Evolutionary conservation across 1,140 invertebrate species (phyloP).

Genomic region (Caerostris extrusa): DNA sequence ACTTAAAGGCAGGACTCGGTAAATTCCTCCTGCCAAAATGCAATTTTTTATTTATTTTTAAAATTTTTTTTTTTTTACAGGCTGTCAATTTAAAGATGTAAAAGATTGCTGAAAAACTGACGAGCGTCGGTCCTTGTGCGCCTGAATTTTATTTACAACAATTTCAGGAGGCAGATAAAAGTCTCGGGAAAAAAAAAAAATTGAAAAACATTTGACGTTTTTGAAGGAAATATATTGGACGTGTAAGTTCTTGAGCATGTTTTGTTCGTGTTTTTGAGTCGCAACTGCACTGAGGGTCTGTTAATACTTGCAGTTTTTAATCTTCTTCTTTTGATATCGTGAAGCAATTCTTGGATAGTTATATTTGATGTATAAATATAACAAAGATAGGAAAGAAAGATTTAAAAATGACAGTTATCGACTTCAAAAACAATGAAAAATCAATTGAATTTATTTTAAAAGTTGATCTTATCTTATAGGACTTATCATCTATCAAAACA

Average conservation of each 20-base stretch:
- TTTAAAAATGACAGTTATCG: too few species aligned
- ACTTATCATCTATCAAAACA: too few species aligned
- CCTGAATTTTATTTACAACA: not conserved
- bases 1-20: not conserved
- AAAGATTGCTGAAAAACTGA: conserved; percentile 12
- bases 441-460: too few species aligned
- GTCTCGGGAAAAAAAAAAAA: not conserved
- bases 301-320: too few species aligned
- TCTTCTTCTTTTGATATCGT: too few species aligned
- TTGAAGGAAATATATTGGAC: not conserved
- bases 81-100: not conserved
- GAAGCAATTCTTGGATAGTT: too few species aligned
- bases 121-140: not conserved
- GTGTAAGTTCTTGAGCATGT: not conserved
- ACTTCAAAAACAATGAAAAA: too few species aligned
- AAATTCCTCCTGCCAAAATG: not conserved
- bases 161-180: not conserved
- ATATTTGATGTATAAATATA: too few species aligned
- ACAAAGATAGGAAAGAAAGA: too few species aligned
- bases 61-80: not conserved
- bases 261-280: not conserved
- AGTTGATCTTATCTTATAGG: too few species aligned
- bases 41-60: not conserved
- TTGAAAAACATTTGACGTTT: not conserved
- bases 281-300: too few species aligned